phyloP scores from a whole-genome alignment of 2,888 invertebrate species.

The Philereme vetulata region DNA sequence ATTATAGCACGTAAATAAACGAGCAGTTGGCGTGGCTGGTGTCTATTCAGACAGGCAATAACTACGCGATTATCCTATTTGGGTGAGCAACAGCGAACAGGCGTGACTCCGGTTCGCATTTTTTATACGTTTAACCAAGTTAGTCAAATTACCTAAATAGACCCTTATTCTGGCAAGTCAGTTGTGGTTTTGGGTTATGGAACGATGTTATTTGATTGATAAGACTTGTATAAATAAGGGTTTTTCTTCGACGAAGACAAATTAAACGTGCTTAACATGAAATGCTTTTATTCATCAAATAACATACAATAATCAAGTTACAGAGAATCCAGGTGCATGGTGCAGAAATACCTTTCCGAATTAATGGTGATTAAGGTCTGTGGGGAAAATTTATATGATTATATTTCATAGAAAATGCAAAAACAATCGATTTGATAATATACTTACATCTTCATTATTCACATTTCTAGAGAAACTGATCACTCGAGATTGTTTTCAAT shows the following conservation, averaged over 20 bases:
- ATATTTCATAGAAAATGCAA: no score
- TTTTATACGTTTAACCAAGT: conserved; percentile 60
- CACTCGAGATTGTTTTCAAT: no score
- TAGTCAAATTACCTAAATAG: conserved; percentile 51
- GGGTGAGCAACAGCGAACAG: conserved; percentile 65
- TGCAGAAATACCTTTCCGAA: no score
- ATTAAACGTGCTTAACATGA: background rate
- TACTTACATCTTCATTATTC: no score
- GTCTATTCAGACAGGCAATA: conserved; percentile 77
- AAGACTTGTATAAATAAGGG: conserved; percentile 15
- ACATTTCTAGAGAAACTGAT: no score
- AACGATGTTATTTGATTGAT: conserved; percentile 25
- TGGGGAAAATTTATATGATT: no score
- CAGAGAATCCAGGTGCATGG: no score
- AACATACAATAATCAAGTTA: no score
- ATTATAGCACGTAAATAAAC: conserved; percentile 74
- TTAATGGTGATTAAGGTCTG: no score
- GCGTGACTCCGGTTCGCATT: conserved; percentile 67
- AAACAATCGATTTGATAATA: no score
- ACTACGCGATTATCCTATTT: conserved; percentile 78
- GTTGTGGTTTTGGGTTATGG: conserved; percentile 24
- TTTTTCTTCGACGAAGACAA: conserved; percentile 6
- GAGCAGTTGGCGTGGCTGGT: conserved; percentile 78
- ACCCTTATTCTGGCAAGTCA: conserved; percentile 28
- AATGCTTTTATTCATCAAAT: no score